These are phyloP conservation scores for Lumbricus terrestris DNA, from an alignment of 2,888 invertebrate species.

Conservation along the genomic window DNA sequence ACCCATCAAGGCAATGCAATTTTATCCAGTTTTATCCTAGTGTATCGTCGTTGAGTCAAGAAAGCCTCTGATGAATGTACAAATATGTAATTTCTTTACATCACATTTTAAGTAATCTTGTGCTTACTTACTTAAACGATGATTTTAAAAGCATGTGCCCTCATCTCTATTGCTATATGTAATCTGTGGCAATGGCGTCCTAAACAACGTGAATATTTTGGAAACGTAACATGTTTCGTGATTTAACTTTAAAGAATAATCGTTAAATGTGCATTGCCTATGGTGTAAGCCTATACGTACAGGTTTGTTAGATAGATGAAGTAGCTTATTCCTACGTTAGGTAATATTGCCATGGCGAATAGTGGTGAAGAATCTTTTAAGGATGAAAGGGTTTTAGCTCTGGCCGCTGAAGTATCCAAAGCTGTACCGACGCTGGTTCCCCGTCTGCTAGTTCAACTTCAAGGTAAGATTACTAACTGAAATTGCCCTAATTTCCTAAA, in stretches of 20 bases:
- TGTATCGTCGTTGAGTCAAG: no score
- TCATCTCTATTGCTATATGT: neutral
- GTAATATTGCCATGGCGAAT: neutral
- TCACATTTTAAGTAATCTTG: no score
- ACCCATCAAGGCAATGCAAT: no score
- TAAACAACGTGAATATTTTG: neutral
- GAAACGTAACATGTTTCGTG: neutral
- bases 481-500: no score
- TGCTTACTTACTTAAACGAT: neutral
- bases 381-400: neutral
- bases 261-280: neutral
- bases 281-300: neutral
- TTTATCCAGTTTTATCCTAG: no score
- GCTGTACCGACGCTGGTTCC: constrained; percentile 8
- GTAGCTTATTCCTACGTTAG: neutral
- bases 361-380: neutral
- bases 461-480: neutral
- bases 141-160: no score
- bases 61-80: no score
- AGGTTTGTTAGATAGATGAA: neutral
- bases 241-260: neutral
- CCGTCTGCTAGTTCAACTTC: neutral
- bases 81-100: no score
- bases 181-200: neutral
- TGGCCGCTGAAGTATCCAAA: constrained; percentile 4